Percentiles rank a stretch among this genome's conserved stretches.
Conservation (phyloP, 2,888 invertebrate genomes). For the Synergus umbraculus region DNA sequence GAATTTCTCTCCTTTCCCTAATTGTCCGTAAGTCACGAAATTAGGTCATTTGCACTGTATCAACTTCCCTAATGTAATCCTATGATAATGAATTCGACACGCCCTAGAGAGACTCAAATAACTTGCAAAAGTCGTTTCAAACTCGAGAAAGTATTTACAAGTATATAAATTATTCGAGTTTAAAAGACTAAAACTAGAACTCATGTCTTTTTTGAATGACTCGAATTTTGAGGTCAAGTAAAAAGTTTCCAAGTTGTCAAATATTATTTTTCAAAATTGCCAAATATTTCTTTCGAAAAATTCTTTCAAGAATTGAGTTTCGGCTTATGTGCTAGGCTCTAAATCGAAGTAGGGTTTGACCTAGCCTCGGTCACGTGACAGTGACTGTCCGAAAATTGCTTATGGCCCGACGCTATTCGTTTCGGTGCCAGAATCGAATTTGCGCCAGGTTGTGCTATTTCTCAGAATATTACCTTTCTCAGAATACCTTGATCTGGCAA, state of each 20-base stretch:
- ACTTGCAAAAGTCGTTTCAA: neutral
- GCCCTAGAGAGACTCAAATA: neutral
- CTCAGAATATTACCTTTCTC: too few species aligned
- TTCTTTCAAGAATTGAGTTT: too few species aligned
- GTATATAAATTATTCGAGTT: too few species aligned
- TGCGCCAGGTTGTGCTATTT: neutral
- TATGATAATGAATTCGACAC: neutral
- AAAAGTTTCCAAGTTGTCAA: too few species aligned
- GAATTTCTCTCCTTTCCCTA: neutral
- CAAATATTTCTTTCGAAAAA: too few species aligned
- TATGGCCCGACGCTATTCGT: neutral
- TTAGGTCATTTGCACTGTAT: neutral
- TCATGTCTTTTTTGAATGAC: too few species aligned
- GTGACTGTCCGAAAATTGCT: neutral
- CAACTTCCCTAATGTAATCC: neutral
- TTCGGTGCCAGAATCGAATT: conserved; percentile 4
- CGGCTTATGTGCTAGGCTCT: too few species aligned
- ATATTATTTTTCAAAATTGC: too few species aligned
- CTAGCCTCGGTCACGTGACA: neutral
- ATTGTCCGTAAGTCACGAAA: neutral
- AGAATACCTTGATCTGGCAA: rapidly evolving
- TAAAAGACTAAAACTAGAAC: neutral
- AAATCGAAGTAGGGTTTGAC: neutral
- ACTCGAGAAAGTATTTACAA: neutral
- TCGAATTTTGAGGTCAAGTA: too few species aligned